A percentile compares a stretch with the other conserved stretches of the same genome.
These are phyloP conservation scores for Zhuqinia jingwanae DNA, from an alignment of 2,888 invertebrate genomes.

Conservation along the genomic window DNA sequence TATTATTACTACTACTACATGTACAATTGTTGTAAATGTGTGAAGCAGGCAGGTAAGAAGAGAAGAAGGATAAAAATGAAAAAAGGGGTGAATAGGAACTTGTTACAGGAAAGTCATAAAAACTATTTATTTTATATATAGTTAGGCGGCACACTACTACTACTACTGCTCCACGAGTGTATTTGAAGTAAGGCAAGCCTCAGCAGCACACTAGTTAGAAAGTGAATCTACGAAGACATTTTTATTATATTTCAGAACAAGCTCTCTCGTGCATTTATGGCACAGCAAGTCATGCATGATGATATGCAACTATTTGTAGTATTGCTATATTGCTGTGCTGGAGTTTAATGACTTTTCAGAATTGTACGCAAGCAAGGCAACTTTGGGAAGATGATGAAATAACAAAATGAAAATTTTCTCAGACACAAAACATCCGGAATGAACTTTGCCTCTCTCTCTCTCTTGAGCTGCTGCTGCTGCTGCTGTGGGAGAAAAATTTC, in stretches of 20 bases:
- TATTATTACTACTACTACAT: too few relatives aligned
- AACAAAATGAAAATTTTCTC: conserved; percentile 51
- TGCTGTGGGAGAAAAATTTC: conserved; percentile 23
- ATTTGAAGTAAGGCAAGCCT: too few relatives aligned
- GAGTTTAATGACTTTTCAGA: conserved; percentile 64
- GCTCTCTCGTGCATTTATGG: not conserved
- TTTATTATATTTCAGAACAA: not conserved
- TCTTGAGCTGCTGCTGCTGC: not conserved
- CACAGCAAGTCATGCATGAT: not conserved
- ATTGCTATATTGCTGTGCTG: too few relatives aligned
- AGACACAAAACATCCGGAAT: conserved; percentile 58
- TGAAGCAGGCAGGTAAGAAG: not conserved
- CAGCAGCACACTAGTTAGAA: not conserved
- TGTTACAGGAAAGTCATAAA: conserved; percentile 65
- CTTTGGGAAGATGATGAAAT: conserved; percentile 25
- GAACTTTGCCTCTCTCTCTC: conserved; percentile 19
- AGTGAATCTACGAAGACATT: not conserved
- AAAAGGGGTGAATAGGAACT: conserved; percentile 28
- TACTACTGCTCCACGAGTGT: not conserved
- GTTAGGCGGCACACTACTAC: not conserved
- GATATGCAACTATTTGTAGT: not conserved
- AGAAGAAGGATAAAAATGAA: not conserved
- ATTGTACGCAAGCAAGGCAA: conserved; percentile 5
- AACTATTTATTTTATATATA: conserved; percentile 11
- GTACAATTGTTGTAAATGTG: too few relatives aligned